Conservation (phyloP, 2,113 vertebrate genomes). For the Periophthalmus modestus region DNA sequence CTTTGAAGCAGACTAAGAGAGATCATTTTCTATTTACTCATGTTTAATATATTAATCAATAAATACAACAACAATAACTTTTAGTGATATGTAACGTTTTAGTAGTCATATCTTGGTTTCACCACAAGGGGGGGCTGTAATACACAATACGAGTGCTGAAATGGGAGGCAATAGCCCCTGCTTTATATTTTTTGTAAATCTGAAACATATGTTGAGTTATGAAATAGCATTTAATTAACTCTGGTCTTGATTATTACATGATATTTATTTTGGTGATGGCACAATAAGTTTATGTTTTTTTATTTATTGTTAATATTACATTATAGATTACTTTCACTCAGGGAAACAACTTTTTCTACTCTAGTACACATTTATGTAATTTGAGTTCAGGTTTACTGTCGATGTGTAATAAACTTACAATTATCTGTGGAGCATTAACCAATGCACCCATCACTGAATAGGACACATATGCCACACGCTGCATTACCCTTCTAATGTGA, state of each 20-base stretch:
- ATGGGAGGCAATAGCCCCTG: background rate
- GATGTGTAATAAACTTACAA: background rate
- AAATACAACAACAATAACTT: constrained; percentile 3
- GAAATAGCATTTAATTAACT: background rate
- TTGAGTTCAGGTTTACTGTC: background rate
- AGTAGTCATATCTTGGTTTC: constrained; percentile 1
- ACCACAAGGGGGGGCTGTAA: constrained; percentile 57
- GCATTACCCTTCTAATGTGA: background rate
- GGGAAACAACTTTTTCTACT: background rate
- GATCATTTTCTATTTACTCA: background rate
- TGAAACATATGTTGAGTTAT: background rate
- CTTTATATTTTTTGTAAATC: background rate
- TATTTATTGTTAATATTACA: background rate
- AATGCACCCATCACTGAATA: background rate
- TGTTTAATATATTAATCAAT: constrained; percentile 11
- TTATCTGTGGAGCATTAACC: constrained; percentile 7
- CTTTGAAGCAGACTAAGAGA: constrained; percentile 19
- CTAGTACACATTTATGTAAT: background rate
- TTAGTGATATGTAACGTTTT: background rate
- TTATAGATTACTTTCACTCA: background rate
- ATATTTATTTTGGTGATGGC: background rate
- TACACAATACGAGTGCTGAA: constrained; percentile 1
- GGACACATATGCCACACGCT: background rate
- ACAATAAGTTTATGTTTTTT: background rate
- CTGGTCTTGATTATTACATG: background rate